phyloP scores from a whole-genome alignment of 2,113 vertebrate genomes.

The Phalacrocorax aristotelis region DNA sequence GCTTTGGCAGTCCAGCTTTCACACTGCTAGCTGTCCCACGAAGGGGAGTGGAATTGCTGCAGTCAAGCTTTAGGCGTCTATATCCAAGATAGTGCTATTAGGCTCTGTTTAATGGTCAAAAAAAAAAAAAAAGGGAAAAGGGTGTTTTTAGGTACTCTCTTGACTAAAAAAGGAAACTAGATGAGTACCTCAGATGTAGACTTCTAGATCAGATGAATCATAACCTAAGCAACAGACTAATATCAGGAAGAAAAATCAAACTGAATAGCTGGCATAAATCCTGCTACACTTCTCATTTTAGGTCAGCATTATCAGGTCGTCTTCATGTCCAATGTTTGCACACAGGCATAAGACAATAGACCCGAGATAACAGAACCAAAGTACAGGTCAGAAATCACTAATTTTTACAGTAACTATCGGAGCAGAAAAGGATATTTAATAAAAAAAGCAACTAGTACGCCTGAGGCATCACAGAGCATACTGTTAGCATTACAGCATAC shows the following conservation, averaged over 20 bases:
- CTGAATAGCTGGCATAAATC: background rate
- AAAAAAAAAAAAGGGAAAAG: background rate
- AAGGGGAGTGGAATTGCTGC: background rate
- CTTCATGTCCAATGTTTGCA: background rate
- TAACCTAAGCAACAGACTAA: background rate
- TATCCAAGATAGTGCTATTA: background rate
- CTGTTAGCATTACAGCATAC: background rate
- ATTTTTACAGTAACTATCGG: background rate
- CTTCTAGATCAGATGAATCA: background rate
- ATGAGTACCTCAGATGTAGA: background rate
- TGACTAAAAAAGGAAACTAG: background rate
- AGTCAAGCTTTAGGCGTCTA: background rate
- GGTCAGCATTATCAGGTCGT: background rate
- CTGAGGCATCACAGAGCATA: background rate
- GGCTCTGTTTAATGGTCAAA: background rate
- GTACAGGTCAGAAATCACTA: background rate
- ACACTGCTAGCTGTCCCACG: rapidly evolving
- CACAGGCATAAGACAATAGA: background rate
- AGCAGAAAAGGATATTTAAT: background rate
- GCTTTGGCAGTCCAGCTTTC: background rate
- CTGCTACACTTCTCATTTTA: background rate
- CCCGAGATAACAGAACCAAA: background rate
- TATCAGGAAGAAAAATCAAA: background rate
- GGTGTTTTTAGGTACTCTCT: background rate
- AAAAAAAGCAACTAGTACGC: background rate